phyloP scores from a whole-genome alignment of 2,888 invertebrate species.

The Carcina quercana region DNA sequence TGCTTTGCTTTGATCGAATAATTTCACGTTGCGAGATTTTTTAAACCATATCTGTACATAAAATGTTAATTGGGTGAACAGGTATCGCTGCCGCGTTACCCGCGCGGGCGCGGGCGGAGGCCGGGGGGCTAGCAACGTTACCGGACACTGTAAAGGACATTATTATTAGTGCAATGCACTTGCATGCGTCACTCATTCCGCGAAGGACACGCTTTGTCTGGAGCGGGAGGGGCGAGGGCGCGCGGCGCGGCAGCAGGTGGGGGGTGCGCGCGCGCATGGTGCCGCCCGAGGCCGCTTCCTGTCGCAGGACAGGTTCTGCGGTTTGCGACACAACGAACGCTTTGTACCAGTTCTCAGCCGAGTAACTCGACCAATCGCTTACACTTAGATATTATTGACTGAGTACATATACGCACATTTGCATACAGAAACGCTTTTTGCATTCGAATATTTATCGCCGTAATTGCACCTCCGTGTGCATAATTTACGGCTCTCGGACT shows the following conservation, averaged over 20 bases:
- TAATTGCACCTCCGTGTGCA: conserved; percentile 14
- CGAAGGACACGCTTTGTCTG: conserved; percentile 71
- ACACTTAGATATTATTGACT: conserved; percentile 17
- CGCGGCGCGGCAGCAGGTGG: conserved; percentile 16
- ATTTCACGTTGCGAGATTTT: too few species aligned
- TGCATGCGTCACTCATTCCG: conserved; percentile 57
- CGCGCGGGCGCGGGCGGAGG: too few species aligned
- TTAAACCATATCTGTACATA: too few species aligned
- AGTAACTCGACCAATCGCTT: conserved; percentile 54
- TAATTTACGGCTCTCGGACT: conserved; percentile 8
- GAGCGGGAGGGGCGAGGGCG: conserved; percentile 30
- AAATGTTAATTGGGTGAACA: conserved; percentile 1
- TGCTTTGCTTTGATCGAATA: too few species aligned
- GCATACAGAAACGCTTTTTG: conserved; percentile 19
- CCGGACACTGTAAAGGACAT: conserved; percentile 55
- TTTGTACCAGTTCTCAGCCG: conserved; percentile 64
- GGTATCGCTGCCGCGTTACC: conserved; percentile 5
- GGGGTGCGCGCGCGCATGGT: conserved; percentile 22
- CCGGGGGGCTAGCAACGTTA: conserved; percentile 28
- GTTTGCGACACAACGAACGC: conserved; percentile 64
- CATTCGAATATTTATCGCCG: conserved; percentile 16
- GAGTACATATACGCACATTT: conserved; percentile 15
- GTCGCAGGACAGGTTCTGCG: conserved; percentile 66
- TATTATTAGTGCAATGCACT: conserved; percentile 68
- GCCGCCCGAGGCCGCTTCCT: conserved; percentile 64